Base-by-base conservation (phyloP, 1,140 invertebrate species). In the Triops cancriformis region DNA sequence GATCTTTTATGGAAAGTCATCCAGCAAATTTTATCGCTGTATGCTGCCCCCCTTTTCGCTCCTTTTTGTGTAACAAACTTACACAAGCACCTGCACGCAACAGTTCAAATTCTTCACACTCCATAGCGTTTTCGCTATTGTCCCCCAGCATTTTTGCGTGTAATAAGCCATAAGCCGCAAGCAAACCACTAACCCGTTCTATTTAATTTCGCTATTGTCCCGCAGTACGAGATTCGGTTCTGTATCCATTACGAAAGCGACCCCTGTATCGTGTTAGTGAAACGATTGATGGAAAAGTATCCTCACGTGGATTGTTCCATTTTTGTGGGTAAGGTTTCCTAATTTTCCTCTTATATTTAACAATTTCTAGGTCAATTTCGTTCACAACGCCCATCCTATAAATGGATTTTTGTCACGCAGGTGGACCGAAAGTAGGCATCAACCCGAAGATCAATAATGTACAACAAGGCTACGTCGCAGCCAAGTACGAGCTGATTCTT, bases 391-490 rank as follows among this genome's bases (percentile, higher is more conserved):
- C n/a, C n/a, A n/a, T n/a, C n/a, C n/a, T n/a, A n/a, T 78, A n/a
- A 28, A 37, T 27, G 31, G 31, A 78, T 9, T 12, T 12, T 18
- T 37, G 37, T 5, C 37, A 0, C 41, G 5, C 73, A 78, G 77
- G 77, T 27, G 92, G 93, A 79, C 90, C 90, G 43, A 86, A 90
- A 81, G 94, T 99, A 41, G 97, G 97, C 7, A 93, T 98, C 0
- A 99, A 99, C 88, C 98, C 98, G 6, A 99, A 99, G 87, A 98
- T 99, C 81, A 99, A 99, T 87, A 99, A 99, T 84, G 98, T 99
- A 93, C 90, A 98, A 83, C 94, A 93, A 72, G 97, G 93, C 3
- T 99, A 98, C 85, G 87, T 92, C 83, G 91, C 91, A 76, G 93
- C 94, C 12, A 95, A 93, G 84, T 91, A 98, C 86, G 94, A 97